Conservation (phyloP, 2,888 invertebrate species). For the Machimus rusticus region DNA sequence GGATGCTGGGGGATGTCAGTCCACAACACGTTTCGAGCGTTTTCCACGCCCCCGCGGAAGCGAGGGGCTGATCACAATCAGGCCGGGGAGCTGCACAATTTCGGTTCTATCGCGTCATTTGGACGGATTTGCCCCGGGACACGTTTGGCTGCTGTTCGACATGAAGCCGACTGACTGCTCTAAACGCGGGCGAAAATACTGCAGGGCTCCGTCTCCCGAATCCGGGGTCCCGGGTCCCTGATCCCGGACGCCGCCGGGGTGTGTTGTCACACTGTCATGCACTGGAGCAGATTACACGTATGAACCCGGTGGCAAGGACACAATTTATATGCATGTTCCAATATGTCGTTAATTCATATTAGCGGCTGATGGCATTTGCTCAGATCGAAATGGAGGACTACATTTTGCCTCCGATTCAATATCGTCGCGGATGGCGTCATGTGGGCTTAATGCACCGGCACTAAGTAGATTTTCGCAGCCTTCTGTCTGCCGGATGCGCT, state of each 20-base stretch:
- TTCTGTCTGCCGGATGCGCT: background rate
- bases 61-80: conserved; percentile 12
- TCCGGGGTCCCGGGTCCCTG: background rate
- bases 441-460: background rate
- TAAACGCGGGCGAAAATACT: background rate
- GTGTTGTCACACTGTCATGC: conserved; percentile 21
- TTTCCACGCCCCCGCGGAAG: background rate
- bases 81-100: background rate
- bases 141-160: conserved; percentile 14
- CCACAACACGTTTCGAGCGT: background rate
- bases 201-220: background rate
- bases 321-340: conserved; percentile 49
- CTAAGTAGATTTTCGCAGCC: background rate
- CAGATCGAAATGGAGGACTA: conserved; percentile 28
- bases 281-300: conserved; percentile 13
- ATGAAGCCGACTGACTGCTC: background rate
- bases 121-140: conserved; percentile 11
- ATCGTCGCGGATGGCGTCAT: background rate
- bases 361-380: conserved; percentile 34
- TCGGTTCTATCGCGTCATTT: conserved; percentile 7
- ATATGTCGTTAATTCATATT: conserved; percentile 48
- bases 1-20: background rate
- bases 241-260: background rate
- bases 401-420: conserved; percentile 25
- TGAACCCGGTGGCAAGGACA: conserved; percentile 29